These are phyloP conservation scores for Eucriotettix oculatus DNA, from an alignment of 2,888 invertebrate genomes.

Conservation along the genomic window DNA sequence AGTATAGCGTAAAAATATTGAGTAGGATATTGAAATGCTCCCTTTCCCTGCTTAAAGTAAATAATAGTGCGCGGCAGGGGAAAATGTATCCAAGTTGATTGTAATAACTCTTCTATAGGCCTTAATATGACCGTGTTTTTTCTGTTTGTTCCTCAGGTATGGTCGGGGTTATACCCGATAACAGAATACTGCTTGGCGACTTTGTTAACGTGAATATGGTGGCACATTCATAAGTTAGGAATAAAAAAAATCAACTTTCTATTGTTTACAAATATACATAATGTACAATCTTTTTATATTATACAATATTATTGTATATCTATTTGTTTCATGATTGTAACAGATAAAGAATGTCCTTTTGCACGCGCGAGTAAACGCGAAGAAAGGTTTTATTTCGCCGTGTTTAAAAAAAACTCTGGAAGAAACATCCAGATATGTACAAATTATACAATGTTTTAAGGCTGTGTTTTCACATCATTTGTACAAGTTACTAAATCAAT, in stretches of 20 bases:
- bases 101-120: background rate
- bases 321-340: too few species aligned
- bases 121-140: slow-evolving; percentile 7
- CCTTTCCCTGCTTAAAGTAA: too few species aligned
- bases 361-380: too few species aligned
- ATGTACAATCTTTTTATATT: too few species aligned
- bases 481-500: background rate
- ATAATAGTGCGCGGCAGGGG: too few species aligned
- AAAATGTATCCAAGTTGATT: too few species aligned
- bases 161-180: slow-evolving; percentile 47
- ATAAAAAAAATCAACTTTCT: background rate
- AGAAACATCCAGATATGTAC: background rate
- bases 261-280: background rate
- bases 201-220: slow-evolving; percentile 33
- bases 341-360: too few species aligned
- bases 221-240: slow-evolving; percentile 28
- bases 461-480: background rate
- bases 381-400: too few species aligned
- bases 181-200: slow-evolving; percentile 45
- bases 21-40: too few species aligned
- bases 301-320: too few species aligned
- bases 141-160: slow-evolving; percentile 36
- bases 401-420: too few species aligned
- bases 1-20: too few species aligned
- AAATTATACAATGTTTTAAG: background rate